phyloP scores from a whole-genome alignment of 2,888 invertebrate genomes.

The Cephus sareptanus region DNA sequence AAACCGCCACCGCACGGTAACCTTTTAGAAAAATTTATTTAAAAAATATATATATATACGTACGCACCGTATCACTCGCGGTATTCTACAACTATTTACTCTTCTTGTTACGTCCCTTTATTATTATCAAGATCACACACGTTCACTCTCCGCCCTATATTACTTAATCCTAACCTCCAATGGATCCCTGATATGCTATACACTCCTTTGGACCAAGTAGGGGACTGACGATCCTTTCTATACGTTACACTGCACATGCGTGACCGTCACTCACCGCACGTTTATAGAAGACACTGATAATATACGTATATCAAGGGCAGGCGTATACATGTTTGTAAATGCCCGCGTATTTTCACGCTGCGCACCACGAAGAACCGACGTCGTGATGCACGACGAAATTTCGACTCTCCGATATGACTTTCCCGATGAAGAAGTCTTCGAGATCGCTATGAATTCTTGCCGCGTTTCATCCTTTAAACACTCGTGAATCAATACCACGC shows the following conservation, averaged over 20 bases:
- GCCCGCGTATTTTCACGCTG: background rate
- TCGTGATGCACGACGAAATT: background rate
- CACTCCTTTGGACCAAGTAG: background rate
- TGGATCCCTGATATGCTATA: background rate
- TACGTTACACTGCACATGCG: background rate
- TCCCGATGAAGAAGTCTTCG: background rate
- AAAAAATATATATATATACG: slow-evolving; percentile 17
- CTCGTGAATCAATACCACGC: background rate
- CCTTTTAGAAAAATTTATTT: slow-evolving; percentile 6
- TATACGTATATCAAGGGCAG: background rate
- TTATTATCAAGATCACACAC: slow-evolving; percentile 10
- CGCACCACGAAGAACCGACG: background rate
- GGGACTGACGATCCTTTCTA: background rate
- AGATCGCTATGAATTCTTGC: background rate
- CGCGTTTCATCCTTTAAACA: background rate
- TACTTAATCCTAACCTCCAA: background rate
- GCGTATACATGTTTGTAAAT: background rate
- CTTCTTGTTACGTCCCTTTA: slow-evolving; percentile 13
- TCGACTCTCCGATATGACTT: background rate
- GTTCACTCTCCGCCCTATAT: background rate
- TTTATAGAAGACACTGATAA: background rate
- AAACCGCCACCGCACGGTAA: background rate
- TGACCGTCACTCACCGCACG: background rate
- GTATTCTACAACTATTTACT: background rate
- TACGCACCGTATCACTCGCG: slow-evolving; percentile 6